phyloP scores from a whole-genome alignment of 2,113 vertebrate genomes.

The Sardina pilchardus region DNA sequence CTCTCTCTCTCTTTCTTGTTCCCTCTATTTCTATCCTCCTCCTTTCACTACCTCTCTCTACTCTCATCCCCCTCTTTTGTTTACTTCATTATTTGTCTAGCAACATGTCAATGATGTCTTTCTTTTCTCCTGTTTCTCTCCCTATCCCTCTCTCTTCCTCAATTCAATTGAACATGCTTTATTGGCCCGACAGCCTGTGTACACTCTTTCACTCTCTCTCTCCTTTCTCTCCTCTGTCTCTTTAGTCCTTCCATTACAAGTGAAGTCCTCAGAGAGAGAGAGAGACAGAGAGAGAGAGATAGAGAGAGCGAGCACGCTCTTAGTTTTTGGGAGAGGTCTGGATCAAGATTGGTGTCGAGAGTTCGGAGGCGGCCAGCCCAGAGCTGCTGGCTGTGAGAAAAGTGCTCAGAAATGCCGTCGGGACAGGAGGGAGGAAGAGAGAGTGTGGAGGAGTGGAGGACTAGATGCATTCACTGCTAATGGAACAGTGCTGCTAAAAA shows the following conservation, averaged over 20 bases:
- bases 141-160: background rate
- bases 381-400: background rate
- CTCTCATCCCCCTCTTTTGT: background rate
- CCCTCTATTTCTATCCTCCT: background rate
- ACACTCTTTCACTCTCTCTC: background rate
- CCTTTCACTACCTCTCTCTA: background rate
- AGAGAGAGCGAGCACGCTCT: background rate
- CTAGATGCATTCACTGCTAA: background rate
- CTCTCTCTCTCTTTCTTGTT: slow-evolving; percentile 7
- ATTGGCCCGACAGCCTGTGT: too few species aligned
- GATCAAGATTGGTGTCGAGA: background rate
- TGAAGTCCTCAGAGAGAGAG: background rate
- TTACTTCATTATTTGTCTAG: background rate
- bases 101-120: background rate
- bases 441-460: background rate
- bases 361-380: background rate
- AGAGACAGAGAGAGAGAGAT: too few species aligned
- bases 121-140: background rate
- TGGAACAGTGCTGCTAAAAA: background rate
- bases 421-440: background rate
- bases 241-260: background rate
- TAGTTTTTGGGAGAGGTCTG: background rate
- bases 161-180: too few species aligned
- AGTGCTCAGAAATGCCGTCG: background rate
- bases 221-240: background rate